phyloP scores from a whole-genome alignment of 2,113 vertebrate species.

The Erythrolamprus reginae region DNA sequence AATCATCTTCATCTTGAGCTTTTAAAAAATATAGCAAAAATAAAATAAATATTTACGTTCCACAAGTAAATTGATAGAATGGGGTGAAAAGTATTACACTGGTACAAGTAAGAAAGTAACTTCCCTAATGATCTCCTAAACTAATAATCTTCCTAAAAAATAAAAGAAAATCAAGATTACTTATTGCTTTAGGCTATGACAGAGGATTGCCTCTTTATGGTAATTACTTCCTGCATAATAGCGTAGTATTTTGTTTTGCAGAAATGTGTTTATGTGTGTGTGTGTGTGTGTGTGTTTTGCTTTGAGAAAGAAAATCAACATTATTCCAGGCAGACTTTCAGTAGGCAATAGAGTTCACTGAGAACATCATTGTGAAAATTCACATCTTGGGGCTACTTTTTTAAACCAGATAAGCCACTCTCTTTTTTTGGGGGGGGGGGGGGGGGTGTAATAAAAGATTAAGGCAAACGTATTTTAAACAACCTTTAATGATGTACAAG shows the following conservation, averaged over 20 bases:
- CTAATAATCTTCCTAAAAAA: slow-evolving; percentile 28
- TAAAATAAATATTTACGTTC: neutral
- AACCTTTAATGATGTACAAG: slow-evolving; percentile 72
- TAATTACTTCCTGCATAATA: slow-evolving; percentile 49
- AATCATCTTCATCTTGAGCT: neutral
- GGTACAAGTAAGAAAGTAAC: slow-evolving; percentile 7
- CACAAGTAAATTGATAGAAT: neutral
- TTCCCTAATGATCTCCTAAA: slow-evolving; percentile 29
- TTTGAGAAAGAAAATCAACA: slow-evolving; percentile 27
- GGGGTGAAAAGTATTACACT: neutral
- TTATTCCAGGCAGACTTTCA: slow-evolving; percentile 34
- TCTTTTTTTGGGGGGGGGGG: no score
- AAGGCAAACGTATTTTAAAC: slow-evolving; percentile 60
- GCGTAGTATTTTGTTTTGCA: slow-evolving; percentile 36
- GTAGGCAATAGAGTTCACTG: slow-evolving; percentile 43
- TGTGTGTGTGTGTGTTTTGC: neutral
- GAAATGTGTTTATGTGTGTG: slow-evolving; percentile 4
- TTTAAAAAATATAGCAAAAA: neutral
- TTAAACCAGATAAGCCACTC: slow-evolving; percentile 41
- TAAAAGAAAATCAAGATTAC: slow-evolving; percentile 16
- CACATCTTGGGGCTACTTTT: slow-evolving; percentile 50
- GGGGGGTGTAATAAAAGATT: slow-evolving; percentile 65
- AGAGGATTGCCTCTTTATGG: slow-evolving; percentile 40
- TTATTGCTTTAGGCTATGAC: slow-evolving; percentile 45
- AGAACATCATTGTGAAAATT: slow-evolving; percentile 49